These are phyloP conservation scores for Formica selysi DNA, from an alignment of 1,140 invertebrate genomes.

Conservation along the genomic window DNA sequence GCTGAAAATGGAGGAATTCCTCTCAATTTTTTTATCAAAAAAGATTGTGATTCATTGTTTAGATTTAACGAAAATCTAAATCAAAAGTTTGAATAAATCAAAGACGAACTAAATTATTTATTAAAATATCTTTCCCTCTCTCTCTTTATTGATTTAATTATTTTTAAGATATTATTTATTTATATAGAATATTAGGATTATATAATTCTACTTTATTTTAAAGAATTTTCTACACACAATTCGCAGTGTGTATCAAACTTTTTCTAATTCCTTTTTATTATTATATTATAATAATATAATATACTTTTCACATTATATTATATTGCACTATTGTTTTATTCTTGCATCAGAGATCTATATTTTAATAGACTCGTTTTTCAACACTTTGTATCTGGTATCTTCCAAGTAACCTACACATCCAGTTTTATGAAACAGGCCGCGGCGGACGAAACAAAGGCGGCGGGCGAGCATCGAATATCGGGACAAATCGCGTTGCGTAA, in stretches of 20 bases:
- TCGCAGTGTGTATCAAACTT: too few species aligned
- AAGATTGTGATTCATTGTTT: neutral
- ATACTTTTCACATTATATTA: too few species aligned
- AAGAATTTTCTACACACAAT: too few species aligned
- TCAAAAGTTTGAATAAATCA: neutral
- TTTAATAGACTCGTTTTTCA: neutral
- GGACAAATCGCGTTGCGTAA: slow-evolving; percentile 82
- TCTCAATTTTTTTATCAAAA: neutral
- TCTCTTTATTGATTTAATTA: neutral
- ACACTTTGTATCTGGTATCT: neutral
- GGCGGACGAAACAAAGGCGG: slow-evolving; percentile 64
- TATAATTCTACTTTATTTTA: too few species aligned
- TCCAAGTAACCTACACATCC: neutral
- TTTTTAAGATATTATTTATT: neutral
- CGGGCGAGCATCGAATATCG: slow-evolving; percentile 66
- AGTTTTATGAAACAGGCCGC: slow-evolving; percentile 21
- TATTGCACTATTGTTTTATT: neutral
- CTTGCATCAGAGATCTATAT: neutral
- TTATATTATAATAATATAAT: too few species aligned
- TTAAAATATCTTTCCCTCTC: neutral
- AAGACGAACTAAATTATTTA: neutral
- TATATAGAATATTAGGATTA: neutral
- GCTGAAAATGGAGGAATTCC: neutral
- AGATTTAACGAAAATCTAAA: neutral
- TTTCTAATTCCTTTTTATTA: too few species aligned